Evolutionary conservation across 2,797 vertebrate genomes (phyloP).

Genomic region (Graptemys geographica): DNA sequence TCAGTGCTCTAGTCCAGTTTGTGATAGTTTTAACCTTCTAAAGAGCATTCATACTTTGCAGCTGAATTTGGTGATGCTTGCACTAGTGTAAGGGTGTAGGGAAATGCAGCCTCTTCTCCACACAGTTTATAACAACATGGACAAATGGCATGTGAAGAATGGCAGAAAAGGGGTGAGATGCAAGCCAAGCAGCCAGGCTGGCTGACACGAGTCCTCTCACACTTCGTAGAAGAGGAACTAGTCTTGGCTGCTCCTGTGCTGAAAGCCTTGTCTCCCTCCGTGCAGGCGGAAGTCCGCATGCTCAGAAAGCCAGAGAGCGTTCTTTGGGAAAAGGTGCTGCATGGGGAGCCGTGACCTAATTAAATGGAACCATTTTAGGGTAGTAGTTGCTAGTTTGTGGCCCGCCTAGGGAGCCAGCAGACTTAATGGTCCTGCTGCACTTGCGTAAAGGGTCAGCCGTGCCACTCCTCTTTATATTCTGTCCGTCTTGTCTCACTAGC

Average conservation of each 20-base stretch:
- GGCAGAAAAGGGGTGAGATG: neutral
- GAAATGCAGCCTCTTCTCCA: slow-evolving; percentile 49
- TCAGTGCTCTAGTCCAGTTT: neutral
- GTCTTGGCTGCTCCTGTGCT: slow-evolving; percentile 26
- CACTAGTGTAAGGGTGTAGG: slow-evolving; percentile 30
- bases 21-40: neutral
- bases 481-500: slow-evolving; percentile 57
- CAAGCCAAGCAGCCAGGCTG: slow-evolving; percentile 13
- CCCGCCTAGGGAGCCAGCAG: neutral
- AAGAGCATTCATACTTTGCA: neutral
- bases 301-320: slow-evolving; percentile 8
- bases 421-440: slow-evolving; percentile 41
- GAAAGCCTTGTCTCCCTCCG: neutral
- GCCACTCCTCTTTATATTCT: slow-evolving; percentile 62
- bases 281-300: neutral
- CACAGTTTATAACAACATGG: neutral
- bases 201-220: neutral
- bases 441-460: slow-evolving; percentile 65
- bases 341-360: slow-evolving; percentile 71
- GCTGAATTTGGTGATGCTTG: neutral
- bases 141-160: neutral
- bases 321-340: slow-evolving; percentile 42
- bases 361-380: slow-evolving; percentile 61
- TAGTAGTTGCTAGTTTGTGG: slow-evolving; percentile 57
- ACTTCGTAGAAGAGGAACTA: neutral